Evolutionary conservation across 2,797 vertebrate species (phyloP), one percentile per base, ranked within the genome.

Genomic region (Salmo trutta): DNA sequence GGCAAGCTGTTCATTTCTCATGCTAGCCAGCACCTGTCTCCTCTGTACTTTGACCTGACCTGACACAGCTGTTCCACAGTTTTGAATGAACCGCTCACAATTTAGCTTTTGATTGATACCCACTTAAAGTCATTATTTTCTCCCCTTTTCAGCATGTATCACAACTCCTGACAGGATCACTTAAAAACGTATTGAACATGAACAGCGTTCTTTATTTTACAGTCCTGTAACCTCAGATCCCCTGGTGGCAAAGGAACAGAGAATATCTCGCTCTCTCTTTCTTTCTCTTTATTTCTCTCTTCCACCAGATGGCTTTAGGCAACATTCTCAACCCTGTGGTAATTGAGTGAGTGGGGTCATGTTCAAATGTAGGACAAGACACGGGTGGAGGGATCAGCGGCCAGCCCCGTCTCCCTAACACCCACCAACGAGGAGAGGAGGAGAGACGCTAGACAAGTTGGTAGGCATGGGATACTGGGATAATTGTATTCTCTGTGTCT

Each of bases 11-110:
- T 82, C 65, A 83, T 83, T 90, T 90, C 91, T 85, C 86, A 68
- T 89, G 86, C 91, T 89, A 83, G 85, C 75, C 75, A 88, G 87
- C 92, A 93, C 87, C 91, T 93, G 92, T 91, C 88, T 88, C 85
- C 59, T 53, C 71, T 73, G 87, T 87, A 87, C 75, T 67, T 88
- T 88, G 85, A 84, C 83, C 79, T 74, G 82, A 66, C 76, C 0
- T 74, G 76, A 75, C 84, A 76, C 86, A 92, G 89, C 90, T 92
- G 90, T 89, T 91, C 87, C 71, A 76, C 74, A 65, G 76, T 77
- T 83, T 91, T 76, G 10, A 47, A 47, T 68, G 78, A 66, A 77
- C 81, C 64, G 64, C 75, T 75, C 73, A 68, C 78, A 12, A 24
- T 78, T 86, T 81, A 81, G 67, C 73, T 66, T 78, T 78, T 83